Base-by-base conservation (phyloP, 1,140 invertebrate species). In the Mactra quadrangularis region DNA sequence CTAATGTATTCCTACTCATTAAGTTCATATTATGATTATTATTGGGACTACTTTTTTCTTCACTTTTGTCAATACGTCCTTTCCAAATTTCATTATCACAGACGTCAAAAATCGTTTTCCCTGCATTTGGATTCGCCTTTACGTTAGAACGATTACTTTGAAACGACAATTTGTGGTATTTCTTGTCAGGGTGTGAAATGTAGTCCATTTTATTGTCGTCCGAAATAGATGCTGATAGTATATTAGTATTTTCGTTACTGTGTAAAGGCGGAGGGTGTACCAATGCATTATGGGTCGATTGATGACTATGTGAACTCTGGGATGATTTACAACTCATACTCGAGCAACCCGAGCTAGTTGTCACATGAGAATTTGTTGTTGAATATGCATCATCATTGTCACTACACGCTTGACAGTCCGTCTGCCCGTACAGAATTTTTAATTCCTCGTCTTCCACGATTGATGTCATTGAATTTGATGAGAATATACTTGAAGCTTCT, bases 191-290 rank as follows among this genome's bases (percentile, higher is more conserved):
- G 25, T 52, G 52, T 60, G 85, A 68, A 53, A 87, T 82, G 68
- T 83, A 72, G 17, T 85, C 85, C 35, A 89, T 52, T 74, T 90
- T 90, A 9, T 84, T 87, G 64, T 90, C 89, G n/a, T 90, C 89
- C 50, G 84, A 60, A 45, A 76, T 62, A 22, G 74, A 76, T 9
- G 74, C 74, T 31, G 55, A 11, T 11, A 76, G 27, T 47, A 60
- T 60, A 22, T 60, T 76, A 33, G 55, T 4, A 31, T 60, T 62
- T 50, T 62, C 55, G 47, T 50, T 76, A 29, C 41, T 22, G 7
- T 55, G 59, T n/a, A 3, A 33, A 1, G 71, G 35, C 31, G 33
- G 53, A 9, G 71, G 35, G 31, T 76, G 74, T 62, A 64, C 74
- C 50, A 76, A 76, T 52, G 59, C 59, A 81, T 81, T 81, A 81